Evolutionary conservation across 2,888 invertebrate species (phyloP).

Genomic region (Eilema sororculum): DNA sequence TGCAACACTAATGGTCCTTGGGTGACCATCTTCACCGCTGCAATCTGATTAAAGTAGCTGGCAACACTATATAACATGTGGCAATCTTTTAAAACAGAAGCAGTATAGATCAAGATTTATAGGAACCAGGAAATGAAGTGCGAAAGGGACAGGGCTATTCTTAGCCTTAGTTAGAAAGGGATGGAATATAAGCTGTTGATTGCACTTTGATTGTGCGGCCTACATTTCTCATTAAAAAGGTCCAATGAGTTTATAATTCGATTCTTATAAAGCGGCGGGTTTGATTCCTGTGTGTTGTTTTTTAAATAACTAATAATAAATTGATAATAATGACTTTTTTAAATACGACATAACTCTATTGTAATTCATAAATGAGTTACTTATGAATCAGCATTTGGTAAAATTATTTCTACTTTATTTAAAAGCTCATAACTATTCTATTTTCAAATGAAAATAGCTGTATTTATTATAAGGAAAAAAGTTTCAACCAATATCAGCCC

Average conservation of each 20-base stretch:
- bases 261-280: slow-evolving; percentile 12
- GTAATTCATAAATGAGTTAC: neutral
- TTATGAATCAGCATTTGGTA: slow-evolving; percentile 7
- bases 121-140: slow-evolving; percentile 32
- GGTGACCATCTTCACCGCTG: neutral
- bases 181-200: slow-evolving; percentile 38
- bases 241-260: slow-evolving; percentile 42
- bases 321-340: slow-evolving; percentile 2
- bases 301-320: slow-evolving; percentile 15
- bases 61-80: slow-evolving; percentile 4
- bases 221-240: slow-evolving; percentile 44
- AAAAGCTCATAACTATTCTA: neutral
- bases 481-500: too few relatives aligned
- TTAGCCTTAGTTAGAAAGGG: slow-evolving; percentile 21
- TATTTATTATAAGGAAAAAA: too few relatives aligned
- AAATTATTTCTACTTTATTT: neutral
- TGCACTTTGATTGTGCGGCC: slow-evolving; percentile 50
- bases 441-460: too few relatives aligned
- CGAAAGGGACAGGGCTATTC: slow-evolving; percentile 25
- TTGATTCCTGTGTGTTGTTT: slow-evolving; percentile 28
- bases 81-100: slow-evolving; percentile 20
- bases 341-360: neutral
- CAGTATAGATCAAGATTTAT: slow-evolving; percentile 35
- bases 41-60: neutral
- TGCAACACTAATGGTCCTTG: neutral